phyloP scores from a whole-genome alignment of 2,113 vertebrate genomes.

The Sinocyclocheilus grahami region DNA sequence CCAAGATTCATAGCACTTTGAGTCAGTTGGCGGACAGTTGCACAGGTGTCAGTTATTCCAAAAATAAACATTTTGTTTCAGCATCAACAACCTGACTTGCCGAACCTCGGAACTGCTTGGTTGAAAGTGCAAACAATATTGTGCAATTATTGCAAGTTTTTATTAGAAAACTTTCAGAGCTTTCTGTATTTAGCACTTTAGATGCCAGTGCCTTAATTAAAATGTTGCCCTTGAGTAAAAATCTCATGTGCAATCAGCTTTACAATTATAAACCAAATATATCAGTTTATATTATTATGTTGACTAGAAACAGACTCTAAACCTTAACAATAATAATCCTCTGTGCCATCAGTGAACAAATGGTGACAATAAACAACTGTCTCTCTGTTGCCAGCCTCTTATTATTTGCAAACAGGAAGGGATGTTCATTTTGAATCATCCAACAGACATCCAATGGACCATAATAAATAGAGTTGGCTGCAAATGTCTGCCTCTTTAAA shows the following conservation, averaged over 20 bases:
- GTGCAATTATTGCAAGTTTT: background rate
- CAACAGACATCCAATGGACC: conserved; percentile 2
- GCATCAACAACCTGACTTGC: background rate
- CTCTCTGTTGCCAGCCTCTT: conserved; percentile 3
- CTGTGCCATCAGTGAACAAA: conserved; percentile 18
- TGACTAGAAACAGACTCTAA: background rate
- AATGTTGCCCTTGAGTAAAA: background rate
- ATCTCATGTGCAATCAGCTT: background rate
- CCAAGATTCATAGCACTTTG: background rate
- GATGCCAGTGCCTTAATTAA: background rate
- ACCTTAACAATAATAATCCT: background rate
- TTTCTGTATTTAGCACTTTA: background rate
- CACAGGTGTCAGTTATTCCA: background rate
- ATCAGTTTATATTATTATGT: background rate
- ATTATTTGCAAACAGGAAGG: conserved; percentile 35
- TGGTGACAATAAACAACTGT: conserved; percentile 29
- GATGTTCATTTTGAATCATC: conserved; percentile 1
- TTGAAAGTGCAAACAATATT: background rate
- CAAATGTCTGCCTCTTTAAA: conserved; percentile 14
- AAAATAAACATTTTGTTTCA: conserved; percentile 9
- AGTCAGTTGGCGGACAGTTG: background rate
- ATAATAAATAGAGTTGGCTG: background rate
- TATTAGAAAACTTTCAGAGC: background rate
- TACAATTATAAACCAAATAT: background rate
- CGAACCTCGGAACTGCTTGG: background rate